Conservation (phyloP, 2,113 vertebrate genomes). For the Pachypanchax playfairii region DNA sequence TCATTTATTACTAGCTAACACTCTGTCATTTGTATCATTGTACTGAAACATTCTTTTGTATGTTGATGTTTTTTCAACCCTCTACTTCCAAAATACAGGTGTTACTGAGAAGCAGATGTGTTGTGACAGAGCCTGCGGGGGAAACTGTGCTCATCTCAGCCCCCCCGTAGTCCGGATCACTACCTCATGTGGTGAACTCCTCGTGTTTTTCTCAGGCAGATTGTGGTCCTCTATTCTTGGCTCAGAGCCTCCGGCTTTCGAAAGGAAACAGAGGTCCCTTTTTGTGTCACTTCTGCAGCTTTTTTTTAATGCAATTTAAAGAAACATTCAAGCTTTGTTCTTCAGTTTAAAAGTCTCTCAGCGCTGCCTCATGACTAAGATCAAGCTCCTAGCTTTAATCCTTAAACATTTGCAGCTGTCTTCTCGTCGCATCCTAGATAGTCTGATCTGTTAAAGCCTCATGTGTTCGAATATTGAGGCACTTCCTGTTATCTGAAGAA, state of each 20-base stretch:
- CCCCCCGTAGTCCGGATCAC: slow-evolving; percentile 29
- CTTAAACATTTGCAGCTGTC: neutral
- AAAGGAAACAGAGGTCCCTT: slow-evolving; percentile 57
- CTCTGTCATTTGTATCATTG: neutral
- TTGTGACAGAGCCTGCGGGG: slow-evolving; percentile 39
- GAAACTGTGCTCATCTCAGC: slow-evolving; percentile 45
- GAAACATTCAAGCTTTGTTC: slow-evolving; percentile 49
- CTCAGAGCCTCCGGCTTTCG: slow-evolving; percentile 43
- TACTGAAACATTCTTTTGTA: slow-evolving; percentile 4
- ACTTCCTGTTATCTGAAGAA: neutral
- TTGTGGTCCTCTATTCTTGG: slow-evolving; percentile 28
- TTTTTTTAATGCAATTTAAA: slow-evolving; percentile 41
- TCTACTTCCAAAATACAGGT: slow-evolving; percentile 36
- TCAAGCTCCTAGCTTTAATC: slow-evolving; percentile 28
- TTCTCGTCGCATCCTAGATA: neutral
- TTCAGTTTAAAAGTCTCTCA: slow-evolving; percentile 14
- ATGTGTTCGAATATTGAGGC: slow-evolving; percentile 3
- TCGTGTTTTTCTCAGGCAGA: slow-evolving; percentile 56
- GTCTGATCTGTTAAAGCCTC: neutral
- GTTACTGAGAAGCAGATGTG: slow-evolving; percentile 33
- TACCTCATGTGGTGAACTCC: slow-evolving; percentile 58
- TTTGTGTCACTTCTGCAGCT: slow-evolving; percentile 54
- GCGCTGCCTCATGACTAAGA: slow-evolving; percentile 45
- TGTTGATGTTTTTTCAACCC: neutral
- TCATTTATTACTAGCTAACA: neutral